Evolutionary conservation across 2,888 invertebrate genomes (phyloP).

Genomic region (Eupithecia subfuscata): DNA sequence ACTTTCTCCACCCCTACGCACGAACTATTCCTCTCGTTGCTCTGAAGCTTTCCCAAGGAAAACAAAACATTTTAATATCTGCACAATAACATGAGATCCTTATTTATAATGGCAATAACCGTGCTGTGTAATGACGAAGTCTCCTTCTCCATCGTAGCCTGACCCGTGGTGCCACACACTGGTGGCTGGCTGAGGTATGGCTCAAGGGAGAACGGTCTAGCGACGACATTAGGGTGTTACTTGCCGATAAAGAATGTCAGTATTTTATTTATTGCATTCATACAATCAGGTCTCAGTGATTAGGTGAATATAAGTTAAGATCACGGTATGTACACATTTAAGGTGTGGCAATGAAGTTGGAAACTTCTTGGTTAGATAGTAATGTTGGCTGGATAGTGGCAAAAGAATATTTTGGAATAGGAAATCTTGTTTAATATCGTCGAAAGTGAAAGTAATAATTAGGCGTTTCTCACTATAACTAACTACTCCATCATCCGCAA

Average conservation of each 20-base stretch:
- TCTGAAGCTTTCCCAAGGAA: slow-evolving; percentile 36
- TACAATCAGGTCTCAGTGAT: too few species aligned
- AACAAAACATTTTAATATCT: slow-evolving; percentile 79
- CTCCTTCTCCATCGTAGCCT: slow-evolving; percentile 53
- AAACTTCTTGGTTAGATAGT: not conserved
- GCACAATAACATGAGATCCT: slow-evolving; percentile 73
- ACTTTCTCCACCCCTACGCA: not conserved
- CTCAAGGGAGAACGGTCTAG: slow-evolving; percentile 12
- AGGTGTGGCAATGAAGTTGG: not conserved
- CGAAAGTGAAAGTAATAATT: not conserved
- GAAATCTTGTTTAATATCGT: not conserved
- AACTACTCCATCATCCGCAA: not conserved
- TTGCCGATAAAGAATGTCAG: not conserved
- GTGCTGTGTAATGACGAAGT: slow-evolving; percentile 76
- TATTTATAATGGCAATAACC: slow-evolving; percentile 81
- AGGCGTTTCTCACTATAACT: not conserved
- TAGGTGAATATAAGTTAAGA: too few species aligned
- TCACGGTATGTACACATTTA: too few species aligned
- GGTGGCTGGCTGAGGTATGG: slow-evolving; percentile 1
- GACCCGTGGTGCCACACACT: slow-evolving; percentile 39
- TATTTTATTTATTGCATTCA: too few species aligned
- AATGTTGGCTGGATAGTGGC: not conserved
- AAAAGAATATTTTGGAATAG: not conserved
- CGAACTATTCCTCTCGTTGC: slow-evolving; percentile 1
- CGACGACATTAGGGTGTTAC: not conserved